Evolutionary conservation across 2,113 vertebrate genomes (phyloP).

Genomic region (Colinus virginianus): DNA sequence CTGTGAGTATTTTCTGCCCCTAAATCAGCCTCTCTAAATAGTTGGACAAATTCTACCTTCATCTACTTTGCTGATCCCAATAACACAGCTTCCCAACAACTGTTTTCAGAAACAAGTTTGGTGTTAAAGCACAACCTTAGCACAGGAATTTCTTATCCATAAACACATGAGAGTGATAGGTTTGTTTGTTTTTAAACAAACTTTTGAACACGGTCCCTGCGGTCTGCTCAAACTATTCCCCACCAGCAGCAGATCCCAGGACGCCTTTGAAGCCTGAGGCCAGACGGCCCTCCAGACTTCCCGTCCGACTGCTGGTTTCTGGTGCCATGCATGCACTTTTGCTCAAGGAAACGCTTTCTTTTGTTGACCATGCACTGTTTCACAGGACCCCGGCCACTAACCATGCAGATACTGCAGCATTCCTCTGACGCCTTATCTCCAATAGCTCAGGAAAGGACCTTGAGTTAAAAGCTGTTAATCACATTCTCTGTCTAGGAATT

Average conservation of each 20-base stretch:
- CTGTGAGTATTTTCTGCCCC: neutral
- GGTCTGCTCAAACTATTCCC: neutral
- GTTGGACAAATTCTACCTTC: neutral
- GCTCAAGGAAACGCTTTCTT: neutral
- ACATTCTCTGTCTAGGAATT: neutral
- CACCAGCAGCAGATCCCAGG: neutral
- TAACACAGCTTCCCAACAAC: neutral
- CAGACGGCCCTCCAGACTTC: conserved; percentile 21
- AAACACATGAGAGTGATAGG: neutral
- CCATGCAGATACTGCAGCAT: neutral
- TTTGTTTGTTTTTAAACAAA: conserved; percentile 34
- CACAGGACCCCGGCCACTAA: neutral
- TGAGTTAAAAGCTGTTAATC: neutral
- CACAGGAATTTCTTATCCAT: neutral
- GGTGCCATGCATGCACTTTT: neutral
- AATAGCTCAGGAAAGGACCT: neutral
- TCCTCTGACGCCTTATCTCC: neutral
- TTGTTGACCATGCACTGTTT: neutral
- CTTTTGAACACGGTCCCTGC: neutral
- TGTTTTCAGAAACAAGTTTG: neutral
- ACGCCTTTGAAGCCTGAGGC: neutral
- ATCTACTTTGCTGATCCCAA: neutral
- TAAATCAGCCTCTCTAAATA: neutral
- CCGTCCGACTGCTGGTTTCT: neutral
- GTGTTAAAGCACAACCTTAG: neutral